Base-by-base conservation (phyloP, 2,797 vertebrate genomes). In the Sebastolobus alascanus region DNA sequence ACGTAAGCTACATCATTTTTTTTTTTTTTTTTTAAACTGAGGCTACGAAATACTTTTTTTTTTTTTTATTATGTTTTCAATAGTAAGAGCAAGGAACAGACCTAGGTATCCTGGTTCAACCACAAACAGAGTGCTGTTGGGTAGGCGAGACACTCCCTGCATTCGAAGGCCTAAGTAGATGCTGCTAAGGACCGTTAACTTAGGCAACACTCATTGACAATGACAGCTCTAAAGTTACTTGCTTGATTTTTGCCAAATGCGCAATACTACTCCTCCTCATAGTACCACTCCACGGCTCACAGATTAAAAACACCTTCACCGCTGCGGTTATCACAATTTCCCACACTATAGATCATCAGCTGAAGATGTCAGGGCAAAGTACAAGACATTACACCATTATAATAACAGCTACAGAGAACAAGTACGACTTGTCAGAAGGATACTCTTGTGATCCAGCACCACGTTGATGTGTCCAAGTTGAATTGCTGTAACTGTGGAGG, bases 71-170 rank as follows among this genome's bases (percentile, higher is more conserved):
- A 33, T 40, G 29, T 38, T 75, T 61, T 79, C 4, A 29, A 82
- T 80, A 6, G 7, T 25, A 70, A 59, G 50, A 65, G 31, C 11
- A 16, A 65, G 10, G 77, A 25, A 97, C 96, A 83, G 63, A 99
- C 99, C 98, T 84, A 99, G 80, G 88, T 98, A 99, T n/a, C 95
- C 97, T 0, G 99, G 96, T 69, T 98, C 96, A 3, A 99, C 98
- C 73, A 99, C 97, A 4, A 96, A 97, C 68, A 99, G 82, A 0
- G 98, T 99, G 94, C 97, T 96, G 94, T 99, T 99, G 40, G 98
- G 98, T 1, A 99, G 94, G 20, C 97, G 95, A 20, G 97, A 98
- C 59, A 95, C 96, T 7, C 97, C 97, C 86, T 99, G 97, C 97
- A 99, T 97, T 38, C 94, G 96, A 82, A 99, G 95, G 87, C 95